These are phyloP conservation scores for Coenonympha glycerion DNA, from an alignment of 2,888 invertebrate species.

Conservation along the genomic window DNA sequence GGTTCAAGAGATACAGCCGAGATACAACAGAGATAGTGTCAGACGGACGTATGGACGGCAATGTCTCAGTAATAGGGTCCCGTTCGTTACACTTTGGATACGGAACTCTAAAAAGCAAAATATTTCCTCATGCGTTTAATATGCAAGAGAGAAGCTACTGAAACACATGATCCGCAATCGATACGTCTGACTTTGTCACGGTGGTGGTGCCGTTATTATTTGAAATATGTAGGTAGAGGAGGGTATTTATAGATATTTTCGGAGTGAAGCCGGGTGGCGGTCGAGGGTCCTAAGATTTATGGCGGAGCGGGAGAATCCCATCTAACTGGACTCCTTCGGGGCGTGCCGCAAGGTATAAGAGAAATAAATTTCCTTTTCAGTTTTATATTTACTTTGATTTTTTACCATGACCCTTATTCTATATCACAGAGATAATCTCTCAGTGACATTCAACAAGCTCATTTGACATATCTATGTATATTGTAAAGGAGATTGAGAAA, in stretches of 20 bases:
- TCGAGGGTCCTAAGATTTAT: slow-evolving; percentile 75
- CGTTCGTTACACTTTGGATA: too few relatives aligned
- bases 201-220: slow-evolving; percentile 64
- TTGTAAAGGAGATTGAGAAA: too few relatives aligned
- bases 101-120: too few relatives aligned
- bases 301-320: slow-evolving; percentile 72
- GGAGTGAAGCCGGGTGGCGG: slow-evolving; percentile 73
- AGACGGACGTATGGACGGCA: too few relatives aligned
- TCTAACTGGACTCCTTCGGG: slow-evolving; percentile 66
- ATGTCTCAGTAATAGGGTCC: too few relatives aligned
- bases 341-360: slow-evolving; percentile 30
- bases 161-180: slow-evolving; percentile 16
- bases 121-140: too few relatives aligned
- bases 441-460: too few relatives aligned
- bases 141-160: neutral
- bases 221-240: slow-evolving; percentile 68
- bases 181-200: slow-evolving; percentile 48
- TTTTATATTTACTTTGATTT: neutral
- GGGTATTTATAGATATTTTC: slow-evolving; percentile 75
- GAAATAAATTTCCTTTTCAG: neutral
- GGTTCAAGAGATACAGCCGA: too few relatives aligned
- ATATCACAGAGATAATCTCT: too few relatives aligned
- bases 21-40: too few relatives aligned
- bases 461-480: too few relatives aligned
- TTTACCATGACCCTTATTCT: too few relatives aligned